Base-by-base conservation (phyloP, 2,797 vertebrate genomes). In the Phoxinus dragarum region DNA sequence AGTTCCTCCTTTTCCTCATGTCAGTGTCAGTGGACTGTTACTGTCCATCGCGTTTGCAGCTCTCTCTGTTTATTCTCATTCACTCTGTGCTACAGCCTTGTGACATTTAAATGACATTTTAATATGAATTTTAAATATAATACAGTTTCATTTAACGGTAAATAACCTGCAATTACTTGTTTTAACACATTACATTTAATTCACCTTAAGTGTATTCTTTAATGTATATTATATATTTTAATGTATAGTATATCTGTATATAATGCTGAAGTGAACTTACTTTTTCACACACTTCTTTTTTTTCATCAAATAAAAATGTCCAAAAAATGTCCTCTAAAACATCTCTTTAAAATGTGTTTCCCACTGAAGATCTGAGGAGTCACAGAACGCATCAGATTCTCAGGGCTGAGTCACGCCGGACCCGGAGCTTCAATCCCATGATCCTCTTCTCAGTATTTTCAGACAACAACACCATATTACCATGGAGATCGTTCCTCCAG, bases 401-500 rank as follows among this genome's bases (percentile, higher is more conserved):
- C 71, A 78, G 23, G 54, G 38, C 84, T 88, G 84, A 84, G 67
- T 86, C 84, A 86, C 5, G 17, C 12, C 74, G 52, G 40, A 75
- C 72, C 56, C 40, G 54, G 36, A 86, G 75, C n/a, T n/a, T 36
- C 6, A 67, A 1, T 81, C 67, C 77, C 82, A 56, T 19, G 8
- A 47, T 54, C 47, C 82, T 80, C 36, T 42, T 84, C 67, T 52
- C 9, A 12, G 49, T 89, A 74, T 83, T 88, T 88, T 85, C 80
- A 78, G 49, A n/a, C 74, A 86, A 81, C 54, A 88, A 54, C 82
- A 80, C 14, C 36, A 10, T 40, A 84, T 89, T 68, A 19, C 85
- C 85, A 88, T 88, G 87, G 89, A 86, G 56, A 89, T 42, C 1
- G 5, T 23, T 86, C 79, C 71, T 73, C 67, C 71, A 36, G 82